A percentile compares a stretch with the other conserved stretches of the same genome.
Conservation (phyloP, 2,797 vertebrate species). For the Nyctibius grandis region DNA sequence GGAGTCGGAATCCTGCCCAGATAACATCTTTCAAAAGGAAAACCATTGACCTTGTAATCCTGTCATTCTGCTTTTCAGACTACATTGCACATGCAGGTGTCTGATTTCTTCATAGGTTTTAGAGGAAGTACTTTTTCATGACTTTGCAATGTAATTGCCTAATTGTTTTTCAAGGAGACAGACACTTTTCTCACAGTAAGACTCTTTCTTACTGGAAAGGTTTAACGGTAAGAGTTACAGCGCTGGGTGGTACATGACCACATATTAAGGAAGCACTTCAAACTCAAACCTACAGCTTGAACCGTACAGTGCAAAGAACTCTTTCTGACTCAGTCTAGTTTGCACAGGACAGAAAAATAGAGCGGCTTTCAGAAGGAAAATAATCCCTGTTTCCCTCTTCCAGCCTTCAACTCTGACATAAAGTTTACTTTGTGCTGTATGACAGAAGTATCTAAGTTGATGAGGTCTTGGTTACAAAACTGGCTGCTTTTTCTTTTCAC, state of each 20-base stretch:
- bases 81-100: background rate
- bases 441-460: background rate
- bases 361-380: background rate
- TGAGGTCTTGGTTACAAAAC: background rate
- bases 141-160: slow-evolving; percentile 11
- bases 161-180: slow-evolving; percentile 36
- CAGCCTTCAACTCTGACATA: background rate
- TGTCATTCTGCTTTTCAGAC: slow-evolving; percentile 21
- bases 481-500: background rate
- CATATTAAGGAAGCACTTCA: background rate
- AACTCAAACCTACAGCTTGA: background rate
- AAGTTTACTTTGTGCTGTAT: background rate
- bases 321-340: background rate
- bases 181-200: background rate
- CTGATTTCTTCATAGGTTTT: slow-evolving; percentile 37
- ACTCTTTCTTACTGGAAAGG: background rate
- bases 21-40: slow-evolving; percentile 24
- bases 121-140: slow-evolving; percentile 39
- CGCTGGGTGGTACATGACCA: background rate
- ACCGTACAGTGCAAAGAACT: background rate
- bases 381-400: background rate
- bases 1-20: background rate
- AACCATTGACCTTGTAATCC: slow-evolving; percentile 30
- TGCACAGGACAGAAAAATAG: background rate
- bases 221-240: background rate